Evolutionary conservation across 2,113 vertebrate genomes (phyloP).

Genomic region (Callipepla californica): DNA sequence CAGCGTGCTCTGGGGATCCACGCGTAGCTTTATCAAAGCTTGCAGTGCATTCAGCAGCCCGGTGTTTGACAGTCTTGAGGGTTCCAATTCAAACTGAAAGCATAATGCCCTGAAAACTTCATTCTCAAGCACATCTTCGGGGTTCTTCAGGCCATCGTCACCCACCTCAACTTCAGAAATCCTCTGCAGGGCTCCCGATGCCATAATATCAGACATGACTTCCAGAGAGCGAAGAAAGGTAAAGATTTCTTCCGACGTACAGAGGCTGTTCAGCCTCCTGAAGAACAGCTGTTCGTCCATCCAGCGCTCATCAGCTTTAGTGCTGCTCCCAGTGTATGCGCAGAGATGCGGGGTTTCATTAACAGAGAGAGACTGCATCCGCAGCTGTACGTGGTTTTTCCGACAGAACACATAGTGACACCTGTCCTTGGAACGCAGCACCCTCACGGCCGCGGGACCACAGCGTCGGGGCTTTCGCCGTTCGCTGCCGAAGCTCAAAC

Average conservation of each 20-base stretch:
- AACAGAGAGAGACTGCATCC: constrained; percentile 61
- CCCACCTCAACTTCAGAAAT: constrained; percentile 85
- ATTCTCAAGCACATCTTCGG: constrained; percentile 73
- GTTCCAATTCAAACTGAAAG: constrained; percentile 82
- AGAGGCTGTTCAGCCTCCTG: constrained; percentile 65
- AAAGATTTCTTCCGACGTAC: constrained; percentile 81
- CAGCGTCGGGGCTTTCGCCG: not conserved
- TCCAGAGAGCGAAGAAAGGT: constrained; percentile 74
- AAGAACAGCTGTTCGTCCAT: constrained; percentile 75
- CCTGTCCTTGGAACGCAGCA: not conserved
- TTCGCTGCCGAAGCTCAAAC: not conserved
- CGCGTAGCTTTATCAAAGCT: constrained; percentile 79
- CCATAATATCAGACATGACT: constrained; percentile 79
- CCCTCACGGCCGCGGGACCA: not conserved
- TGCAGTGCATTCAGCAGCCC: constrained; percentile 82
- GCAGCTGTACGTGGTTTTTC: constrained; percentile 68
- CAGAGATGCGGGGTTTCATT: constrained; percentile 67
- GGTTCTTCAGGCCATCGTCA: constrained; percentile 60
- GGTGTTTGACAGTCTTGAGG: constrained; percentile 73
- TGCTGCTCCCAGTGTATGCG: constrained; percentile 15
- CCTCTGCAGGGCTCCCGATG: constrained; percentile 81
- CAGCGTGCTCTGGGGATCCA: constrained; percentile 82
- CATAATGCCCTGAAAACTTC: constrained; percentile 81
- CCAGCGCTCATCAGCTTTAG: constrained; percentile 56
- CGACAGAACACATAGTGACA: constrained; percentile 2